A percentile compares a stretch with the other conserved stretches of the same genome.
phyloP scores from a whole-genome alignment of 2,888 invertebrate species.

The Metellina segmentata region DNA sequence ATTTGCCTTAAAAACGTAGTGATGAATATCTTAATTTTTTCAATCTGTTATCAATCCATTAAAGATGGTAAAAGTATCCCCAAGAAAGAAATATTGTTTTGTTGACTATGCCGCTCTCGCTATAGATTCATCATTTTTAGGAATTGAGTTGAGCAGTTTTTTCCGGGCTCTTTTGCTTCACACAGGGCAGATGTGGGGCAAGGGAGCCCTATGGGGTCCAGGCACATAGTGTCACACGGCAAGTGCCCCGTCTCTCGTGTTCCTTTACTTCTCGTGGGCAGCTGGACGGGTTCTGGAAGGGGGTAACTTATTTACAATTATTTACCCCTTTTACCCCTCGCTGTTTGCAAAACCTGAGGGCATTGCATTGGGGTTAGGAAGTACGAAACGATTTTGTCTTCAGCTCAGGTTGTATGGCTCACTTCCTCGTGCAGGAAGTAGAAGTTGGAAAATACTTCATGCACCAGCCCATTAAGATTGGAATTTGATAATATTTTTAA shows the following conservation, averaged over 20 bases:
- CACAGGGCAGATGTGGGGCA: constrained; percentile 49
- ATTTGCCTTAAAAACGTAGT: too few species aligned
- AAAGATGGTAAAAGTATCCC: too few species aligned
- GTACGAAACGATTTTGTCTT: constrained; percentile 14
- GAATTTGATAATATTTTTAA: too few species aligned
- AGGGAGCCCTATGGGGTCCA: constrained; percentile 31
- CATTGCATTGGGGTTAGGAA: constrained; percentile 52
- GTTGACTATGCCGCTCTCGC: too few species aligned
- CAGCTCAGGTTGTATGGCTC: constrained; percentile 10
- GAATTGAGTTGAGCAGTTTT: too few species aligned
- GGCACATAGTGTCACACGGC: constrained; percentile 73
- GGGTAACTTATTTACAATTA: constrained; percentile 54
- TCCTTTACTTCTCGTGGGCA: constrained; percentile 63
- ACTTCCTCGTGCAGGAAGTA: constrained; percentile 41
- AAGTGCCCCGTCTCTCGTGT: constrained; percentile 68
- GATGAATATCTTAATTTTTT: too few species aligned
- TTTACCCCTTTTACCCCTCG: constrained; percentile 67
- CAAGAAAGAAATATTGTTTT: too few species aligned
- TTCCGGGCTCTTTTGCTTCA: constrained; percentile 30
- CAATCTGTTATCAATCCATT: too few species aligned
- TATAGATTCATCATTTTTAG: too few species aligned
- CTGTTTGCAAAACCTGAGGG: constrained; percentile 29
- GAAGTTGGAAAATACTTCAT: too few species aligned
- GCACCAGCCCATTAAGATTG: too few species aligned
- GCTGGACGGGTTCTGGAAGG: constrained; percentile 46